Base-by-base conservation (phyloP, 2,888 invertebrate genomes). In the Eilema sororculum region DNA sequence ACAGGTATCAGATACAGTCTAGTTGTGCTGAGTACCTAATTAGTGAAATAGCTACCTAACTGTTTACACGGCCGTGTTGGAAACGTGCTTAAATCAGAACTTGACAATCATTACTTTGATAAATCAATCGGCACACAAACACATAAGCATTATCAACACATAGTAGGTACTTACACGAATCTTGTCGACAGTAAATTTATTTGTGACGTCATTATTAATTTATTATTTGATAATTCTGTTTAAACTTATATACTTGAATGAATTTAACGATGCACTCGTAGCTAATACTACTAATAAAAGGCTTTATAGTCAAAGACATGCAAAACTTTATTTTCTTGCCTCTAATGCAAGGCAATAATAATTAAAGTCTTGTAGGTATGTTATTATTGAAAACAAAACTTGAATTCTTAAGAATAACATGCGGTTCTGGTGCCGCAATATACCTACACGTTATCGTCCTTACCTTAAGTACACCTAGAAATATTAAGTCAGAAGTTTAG, bases 1-100 rank as follows among this genome's bases (percentile, higher is more conserved):
- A 82, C 75, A 78, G 76, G 78, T 76, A 80, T 86, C 84, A 84
- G 87, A 86, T 90, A 88, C 84, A 87, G 79, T 71, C 73, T 72
- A 76, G 13, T 33, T 91, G 84, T 86, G 80, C 78, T 85, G 89
- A 84, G 83, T 90, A 87, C 90, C 90, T 93, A 92, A 93, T 93
- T 93, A 93, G 91, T 87, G 89, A 93, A 92, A 93, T 91, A 89
- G 90, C 25, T 28, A 20, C 58, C 85, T 85, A 82, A 84, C 84
- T 90, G 89, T 91, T 91, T 89, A 89, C 87, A 88, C 88, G 88
- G 86, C 83, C 80, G 80, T 84, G 83, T 86, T 88, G 86, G 85
- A 86, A 86, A 89, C 88, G 87, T 87, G 88, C 85, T 88, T 88
- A 87, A 89, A 89, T 87, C 82, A 85, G 83, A 78, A 73, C 30